Base-by-base conservation (phyloP, 2,113 vertebrate genomes). In the Thalassoma bifasciatum region DNA sequence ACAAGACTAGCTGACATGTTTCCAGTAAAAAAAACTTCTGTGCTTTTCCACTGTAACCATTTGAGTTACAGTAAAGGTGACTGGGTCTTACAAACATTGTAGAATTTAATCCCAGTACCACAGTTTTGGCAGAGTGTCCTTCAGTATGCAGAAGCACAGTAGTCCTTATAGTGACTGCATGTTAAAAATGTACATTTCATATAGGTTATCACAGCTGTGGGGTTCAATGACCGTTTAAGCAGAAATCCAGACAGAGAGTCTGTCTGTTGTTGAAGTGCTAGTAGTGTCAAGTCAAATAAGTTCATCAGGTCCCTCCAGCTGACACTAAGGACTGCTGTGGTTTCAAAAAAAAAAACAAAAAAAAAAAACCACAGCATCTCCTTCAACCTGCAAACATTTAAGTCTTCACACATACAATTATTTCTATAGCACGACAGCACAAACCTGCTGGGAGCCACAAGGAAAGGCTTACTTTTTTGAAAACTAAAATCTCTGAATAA, bases 361-460 rank as follows among this genome's bases (percentile, higher is more conserved):
- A 49, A 66, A 53, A 51, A n/a, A n/a, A n/a, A n/a, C n/a, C n/a
- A n/a, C n/a, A n/a, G n/a, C n/a, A n/a, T n/a, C n/a, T n/a, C n/a
- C n/a, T n/a, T n/a, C n/a, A n/a, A n/a, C n/a, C n/a, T n/a, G 40
- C 11, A 66, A 44, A 17, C 10, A 0, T 68, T 38, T 17, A 19
- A 57, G 22, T 64, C 17, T 6, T 24, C 12, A 40, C 22, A 58
- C 23, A 38, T 53, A n/a, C n/a, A n/a, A n/a, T n/a, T n/a, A n/a
- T n/a, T n/a, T n/a, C n/a, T n/a, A n/a, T n/a, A n/a, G n/a, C n/a
- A n/a, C n/a, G 69, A 72, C 22, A 36, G 62, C 54, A 51, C 63
- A 61, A 36, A 72, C 79, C 52, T 67, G 59, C 52, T 2, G 0
- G 30, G 61, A 67, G n/a, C 62, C 30, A 68, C n/a, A 81, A 84